Base-by-base conservation (phyloP, 2,888 invertebrate genomes). In the Chrysina gloriosa region DNA sequence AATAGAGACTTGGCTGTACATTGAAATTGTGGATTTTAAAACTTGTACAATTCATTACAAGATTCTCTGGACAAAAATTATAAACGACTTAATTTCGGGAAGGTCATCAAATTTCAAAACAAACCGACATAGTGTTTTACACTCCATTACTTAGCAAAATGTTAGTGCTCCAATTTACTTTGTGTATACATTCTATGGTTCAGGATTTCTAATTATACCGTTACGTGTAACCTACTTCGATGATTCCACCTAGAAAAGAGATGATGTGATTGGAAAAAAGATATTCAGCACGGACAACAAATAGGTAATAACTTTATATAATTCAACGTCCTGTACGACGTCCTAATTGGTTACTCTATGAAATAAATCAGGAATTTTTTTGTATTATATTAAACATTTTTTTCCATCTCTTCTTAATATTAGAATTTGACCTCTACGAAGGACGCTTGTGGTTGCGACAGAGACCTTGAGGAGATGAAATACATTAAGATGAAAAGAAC, bases 111-210 rank as follows among this genome's bases (percentile, higher is more conserved):
- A n/a, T 52, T 36, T 36, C 36, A 56, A 21, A 11, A 36, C 36
- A 56, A 34, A 36, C 36, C 21, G 36, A 36, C 23, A 36, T 36
- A 4, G n/a, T n/a, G 36, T 36, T n/a, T 56, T 56, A 56, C 36
- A 56, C 11, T 56, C 34, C 36, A 56, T 56, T 56, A 56, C 23
- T 36, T 36, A 16, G n/a, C n/a, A 56, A 11, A 11, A 11, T 56
- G 21, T 56, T 36, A 36, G 42, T 34, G 58, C 58, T 23, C 42
- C 27, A 58, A 58, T 58, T 11, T 25, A 36, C 42, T 58, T 58
- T 39, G 39, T 58, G 34, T 56, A 56, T 39, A 56, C 11, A 14
- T 42, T 14, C 16, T 42, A 42, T 14, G 2, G 50, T 29, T 52
- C 29, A 14, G 27, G 29, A 29, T 52, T 52, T 39, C 39, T 34